Percentiles rank a stretch among this genome's conserved stretches.
These are phyloP conservation scores for Microtus oregoni DNA, from an alignment of 2,113 vertebrate genomes.

Conservation along the genomic window DNA sequence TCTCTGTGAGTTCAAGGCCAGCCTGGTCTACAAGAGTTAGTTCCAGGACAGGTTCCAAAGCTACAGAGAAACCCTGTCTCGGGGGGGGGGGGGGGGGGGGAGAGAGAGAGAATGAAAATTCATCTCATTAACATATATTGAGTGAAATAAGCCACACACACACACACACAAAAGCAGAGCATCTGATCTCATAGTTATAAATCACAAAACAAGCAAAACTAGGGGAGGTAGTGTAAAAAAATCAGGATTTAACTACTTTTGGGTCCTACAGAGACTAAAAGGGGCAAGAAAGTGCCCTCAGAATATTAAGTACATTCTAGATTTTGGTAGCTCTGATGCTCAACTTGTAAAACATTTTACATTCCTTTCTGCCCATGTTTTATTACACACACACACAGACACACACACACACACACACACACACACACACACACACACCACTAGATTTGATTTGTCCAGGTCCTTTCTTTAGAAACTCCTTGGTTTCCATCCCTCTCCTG, in stretches of 20 bases:
- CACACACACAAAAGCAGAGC: background rate
- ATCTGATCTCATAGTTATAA: background rate
- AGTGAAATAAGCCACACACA: background rate
- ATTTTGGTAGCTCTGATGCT: background rate
- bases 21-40: too few species aligned
- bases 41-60: too few species aligned
- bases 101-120: background rate
- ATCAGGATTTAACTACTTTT: background rate
- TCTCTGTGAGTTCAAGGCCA: too few species aligned
- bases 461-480: background rate
- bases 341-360: background rate
- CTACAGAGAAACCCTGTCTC: too few species aligned
- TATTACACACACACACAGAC: background rate
- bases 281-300: background rate
- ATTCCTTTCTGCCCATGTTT: background rate
- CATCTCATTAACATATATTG: background rate
- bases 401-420: background rate
- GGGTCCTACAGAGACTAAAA: background rate
- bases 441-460: background rate
- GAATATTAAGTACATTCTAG: background rate
- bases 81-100: too few species aligned
- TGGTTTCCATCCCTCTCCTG: background rate
- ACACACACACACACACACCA: background rate
- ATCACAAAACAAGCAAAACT: background rate
- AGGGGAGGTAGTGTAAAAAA: background rate